phyloP scores from a whole-genome alignment of 2,797 vertebrate species.

The Coendou prehensilis region DNA sequence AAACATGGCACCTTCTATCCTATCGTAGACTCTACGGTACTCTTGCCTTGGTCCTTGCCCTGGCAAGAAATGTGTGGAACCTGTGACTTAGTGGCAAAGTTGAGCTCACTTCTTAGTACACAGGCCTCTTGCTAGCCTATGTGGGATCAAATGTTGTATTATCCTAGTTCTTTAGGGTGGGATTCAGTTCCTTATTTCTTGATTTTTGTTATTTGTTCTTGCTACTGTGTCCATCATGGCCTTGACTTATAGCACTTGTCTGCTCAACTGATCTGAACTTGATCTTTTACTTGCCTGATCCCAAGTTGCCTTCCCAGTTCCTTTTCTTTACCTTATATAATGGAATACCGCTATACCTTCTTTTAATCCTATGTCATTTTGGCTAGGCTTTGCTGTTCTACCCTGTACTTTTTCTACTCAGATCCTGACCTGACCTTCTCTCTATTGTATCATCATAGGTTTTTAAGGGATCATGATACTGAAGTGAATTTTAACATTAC shows the following conservation, averaged over 20 bases:
- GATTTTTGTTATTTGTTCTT: slow-evolving; percentile 15
- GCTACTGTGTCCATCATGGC: not conserved
- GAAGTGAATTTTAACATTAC: slow-evolving; percentile 43
- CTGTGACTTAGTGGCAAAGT: not conserved
- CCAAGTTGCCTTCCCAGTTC: not conserved
- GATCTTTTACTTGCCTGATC: not conserved
- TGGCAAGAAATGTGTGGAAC: not conserved
- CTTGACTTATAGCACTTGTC: not conserved
- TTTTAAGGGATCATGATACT: slow-evolving; percentile 24
- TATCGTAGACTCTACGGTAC: not conserved
- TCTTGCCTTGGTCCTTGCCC: not conserved
- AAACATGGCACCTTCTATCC: not conserved
- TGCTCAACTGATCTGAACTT: not conserved
- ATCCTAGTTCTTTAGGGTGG: not conserved
- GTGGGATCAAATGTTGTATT: not conserved
- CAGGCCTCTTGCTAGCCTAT: not conserved
- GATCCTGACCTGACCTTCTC: not conserved
- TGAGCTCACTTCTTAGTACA: not conserved
- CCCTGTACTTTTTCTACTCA: not conserved
- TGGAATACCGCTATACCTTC: not conserved
- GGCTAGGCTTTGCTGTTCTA: not conserved
- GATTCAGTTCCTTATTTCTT: slow-evolving; percentile 5
- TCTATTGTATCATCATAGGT: not conserved
- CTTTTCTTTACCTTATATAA: not conserved
- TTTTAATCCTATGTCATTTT: not conserved